Percentiles rank a stretch among this genome's conserved stretches.
Conservation (phyloP, 2,888 invertebrate genomes). For the Torymus auratus region DNA sequence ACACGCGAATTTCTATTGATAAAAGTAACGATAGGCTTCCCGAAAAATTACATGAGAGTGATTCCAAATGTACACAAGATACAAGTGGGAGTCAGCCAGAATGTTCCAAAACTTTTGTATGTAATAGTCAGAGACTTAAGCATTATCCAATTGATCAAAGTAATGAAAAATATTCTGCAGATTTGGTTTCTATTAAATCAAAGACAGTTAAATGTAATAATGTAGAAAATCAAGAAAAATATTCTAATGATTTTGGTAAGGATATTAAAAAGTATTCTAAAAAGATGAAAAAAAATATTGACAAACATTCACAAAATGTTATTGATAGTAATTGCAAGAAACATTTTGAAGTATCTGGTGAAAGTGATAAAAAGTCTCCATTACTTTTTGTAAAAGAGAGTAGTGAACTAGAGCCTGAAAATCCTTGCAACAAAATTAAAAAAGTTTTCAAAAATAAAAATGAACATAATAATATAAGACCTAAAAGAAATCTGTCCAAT, state of each 20-base stretch:
- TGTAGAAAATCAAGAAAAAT: neutral
- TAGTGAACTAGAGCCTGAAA: slow-evolving; percentile 1
- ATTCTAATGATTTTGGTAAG: slow-evolving; percentile 26
- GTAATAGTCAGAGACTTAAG: slow-evolving; percentile 30
- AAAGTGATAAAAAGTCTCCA: neutral
- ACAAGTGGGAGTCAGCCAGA: slow-evolving; percentile 38
- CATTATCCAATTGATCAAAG: slow-evolving; percentile 34
- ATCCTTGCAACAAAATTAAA: neutral
- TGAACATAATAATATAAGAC: slow-evolving; percentile 7
- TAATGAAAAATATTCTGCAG: slow-evolving; percentile 2
- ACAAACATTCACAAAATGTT: slow-evolving; percentile 12
- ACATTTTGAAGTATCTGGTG: neutral
- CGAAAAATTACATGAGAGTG: slow-evolving; percentile 23
- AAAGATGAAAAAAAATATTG: slow-evolving; percentile 22
- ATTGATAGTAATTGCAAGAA: slow-evolving; percentile 9
- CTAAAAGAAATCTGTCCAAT: slow-evolving; percentile 8
- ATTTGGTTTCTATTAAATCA: slow-evolving; percentile 18
- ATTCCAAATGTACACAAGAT: slow-evolving; percentile 26
- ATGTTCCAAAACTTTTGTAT: slow-evolving; percentile 46
- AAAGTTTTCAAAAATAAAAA: slow-evolving; percentile 4
- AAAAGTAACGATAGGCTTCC: slow-evolving; percentile 53
- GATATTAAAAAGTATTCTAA: slow-evolving; percentile 38
- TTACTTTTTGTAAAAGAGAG: slow-evolving; percentile 7
- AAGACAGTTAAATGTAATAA: slow-evolving; percentile 11
- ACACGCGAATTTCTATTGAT: slow-evolving; percentile 33